Evolutionary conservation across 2,797 vertebrate species (phyloP).

Genomic region (Sphaeramia orbicularis): DNA sequence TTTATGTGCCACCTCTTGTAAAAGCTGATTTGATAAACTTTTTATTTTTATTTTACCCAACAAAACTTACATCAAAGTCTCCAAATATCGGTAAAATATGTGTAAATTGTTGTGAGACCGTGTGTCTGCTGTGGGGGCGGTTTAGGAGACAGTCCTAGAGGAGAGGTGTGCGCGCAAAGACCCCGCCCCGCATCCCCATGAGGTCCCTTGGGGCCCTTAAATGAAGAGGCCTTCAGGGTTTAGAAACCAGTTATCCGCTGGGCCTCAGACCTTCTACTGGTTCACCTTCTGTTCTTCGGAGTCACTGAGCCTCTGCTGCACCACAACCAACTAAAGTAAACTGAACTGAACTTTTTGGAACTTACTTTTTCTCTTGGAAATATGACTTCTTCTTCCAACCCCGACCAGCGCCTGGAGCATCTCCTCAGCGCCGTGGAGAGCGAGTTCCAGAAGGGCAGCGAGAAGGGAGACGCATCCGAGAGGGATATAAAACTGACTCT

Average conservation of each 20-base stretch:
- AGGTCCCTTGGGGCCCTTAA: constrained; percentile 79
- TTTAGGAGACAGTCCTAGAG: constrained; percentile 40
- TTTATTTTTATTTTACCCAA: no score
- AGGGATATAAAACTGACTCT: constrained; percentile 87
- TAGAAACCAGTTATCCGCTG: constrained; percentile 23
- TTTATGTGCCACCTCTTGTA: no score
- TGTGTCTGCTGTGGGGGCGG: constrained; percentile 15
- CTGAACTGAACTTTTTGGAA: constrained; percentile 20
- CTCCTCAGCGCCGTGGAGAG: constrained; percentile 88
- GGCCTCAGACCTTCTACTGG: constrained; percentile 36
- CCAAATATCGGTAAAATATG: background rate
- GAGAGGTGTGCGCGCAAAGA: constrained; percentile 42
- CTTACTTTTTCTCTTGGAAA: no score
- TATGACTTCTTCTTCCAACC: constrained; percentile 84
- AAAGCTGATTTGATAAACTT: no score
- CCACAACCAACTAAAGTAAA: no score
- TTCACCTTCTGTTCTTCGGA: background rate
- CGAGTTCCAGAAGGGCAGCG: constrained; percentile 87
- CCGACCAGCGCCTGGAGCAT: constrained; percentile 87
- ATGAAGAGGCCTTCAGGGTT: constrained; percentile 61
- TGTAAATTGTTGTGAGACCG: background rate
- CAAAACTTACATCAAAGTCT: no score
- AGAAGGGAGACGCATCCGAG: constrained; percentile 87
- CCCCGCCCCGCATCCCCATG: constrained; percentile 80
- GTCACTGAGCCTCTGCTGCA: background rate